Evolutionary conservation across 2,113 vertebrate genomes (phyloP).

Genomic region (Willisornis vidua): DNA sequence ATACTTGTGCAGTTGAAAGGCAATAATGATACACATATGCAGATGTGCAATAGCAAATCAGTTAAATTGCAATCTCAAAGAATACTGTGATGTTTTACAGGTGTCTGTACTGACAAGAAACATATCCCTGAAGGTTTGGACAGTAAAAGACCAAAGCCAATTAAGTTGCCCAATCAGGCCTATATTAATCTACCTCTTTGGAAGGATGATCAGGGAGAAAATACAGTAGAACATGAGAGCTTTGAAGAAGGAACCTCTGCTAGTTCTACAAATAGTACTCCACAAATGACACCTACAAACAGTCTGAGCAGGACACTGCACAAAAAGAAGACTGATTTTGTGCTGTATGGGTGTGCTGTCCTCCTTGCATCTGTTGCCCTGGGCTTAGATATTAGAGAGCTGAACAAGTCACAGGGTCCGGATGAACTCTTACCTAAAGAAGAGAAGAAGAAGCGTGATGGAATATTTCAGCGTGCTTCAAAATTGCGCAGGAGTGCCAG

Average conservation of each 20-base stretch:
- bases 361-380: slow-evolving; percentile 87
- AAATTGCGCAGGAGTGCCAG: slow-evolving; percentile 84
- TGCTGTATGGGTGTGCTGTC: slow-evolving; percentile 83
- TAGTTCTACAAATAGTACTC: slow-evolving; percentile 82
- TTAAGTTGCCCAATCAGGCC: slow-evolving; percentile 87
- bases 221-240: slow-evolving; percentile 65
- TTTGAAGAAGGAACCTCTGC: slow-evolving; percentile 81
- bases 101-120: slow-evolving; percentile 76
- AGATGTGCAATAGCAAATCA: background rate
- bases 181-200: slow-evolving; percentile 91
- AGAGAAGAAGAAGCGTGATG: slow-evolving; percentile 87
- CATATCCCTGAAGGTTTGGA: slow-evolving; percentile 77
- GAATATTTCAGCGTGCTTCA: slow-evolving; percentile 84
- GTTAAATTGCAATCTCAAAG: background rate
- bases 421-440: slow-evolving; percentile 79
- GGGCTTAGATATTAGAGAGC: slow-evolving; percentile 86
- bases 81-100: slow-evolving; percentile 46
- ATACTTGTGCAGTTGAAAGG: background rate
- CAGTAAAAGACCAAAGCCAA: slow-evolving; percentile 87
- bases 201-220: slow-evolving; percentile 85
- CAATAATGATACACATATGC: background rate
- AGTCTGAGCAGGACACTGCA: slow-evolving; percentile 77
- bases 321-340: slow-evolving; percentile 82
- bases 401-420: slow-evolving; percentile 61
- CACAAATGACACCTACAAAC: slow-evolving; percentile 86